Evolutionary conservation across 2,888 invertebrate species (phyloP), one percentile per base, ranked within the genome.

Genomic region (Tuberolachnus salignus): DNA sequence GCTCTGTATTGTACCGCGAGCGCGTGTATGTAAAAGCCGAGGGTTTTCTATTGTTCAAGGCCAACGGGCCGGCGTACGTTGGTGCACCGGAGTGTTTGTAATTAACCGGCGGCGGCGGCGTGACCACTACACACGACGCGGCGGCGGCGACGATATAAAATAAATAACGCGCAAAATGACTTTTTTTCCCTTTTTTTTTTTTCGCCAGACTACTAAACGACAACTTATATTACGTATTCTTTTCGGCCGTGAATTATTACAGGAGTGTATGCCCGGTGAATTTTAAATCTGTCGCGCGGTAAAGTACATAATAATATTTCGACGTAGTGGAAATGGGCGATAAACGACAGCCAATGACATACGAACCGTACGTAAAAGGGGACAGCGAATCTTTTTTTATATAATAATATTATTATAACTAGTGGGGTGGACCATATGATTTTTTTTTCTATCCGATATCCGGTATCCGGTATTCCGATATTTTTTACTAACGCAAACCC

Each of bases 181-280:
- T 63, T 34, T 11, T 61, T 61, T n/a, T 10, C 3, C 19, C 9
- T 13, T 55, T 55, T n/a, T 69, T 53, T 55, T n/a, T 10, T 55
- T 44, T 44, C 6, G 44, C 10, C 42, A n/a, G 49, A 49, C 23
- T 19, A 19, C 34, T 19, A 34, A 53, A 51, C 14, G 67, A 69
- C 19, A 19, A n/a, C n/a, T n/a, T 26, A n/a, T 16, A 23, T 16
- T 14, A 51, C n/a, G 26, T n/a, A n/a, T 13, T 26, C n/a, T n/a
- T 63, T 63, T 63, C 1, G 23, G 19, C 16, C 14, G 21, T 70
- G 53, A 70, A 21, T 64, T 53, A 55, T 70, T 55, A n/a, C n/a
- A 42, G 70, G 6, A 34, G 34, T 42, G 55, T 42, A 26, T 10
- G 55, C 10, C 53, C 21, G 4, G 21, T 55, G 44, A 44, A 44